Evolutionary conservation across 1,140 invertebrate genomes (phyloP).

Genomic region (Manduca sexta): DNA sequence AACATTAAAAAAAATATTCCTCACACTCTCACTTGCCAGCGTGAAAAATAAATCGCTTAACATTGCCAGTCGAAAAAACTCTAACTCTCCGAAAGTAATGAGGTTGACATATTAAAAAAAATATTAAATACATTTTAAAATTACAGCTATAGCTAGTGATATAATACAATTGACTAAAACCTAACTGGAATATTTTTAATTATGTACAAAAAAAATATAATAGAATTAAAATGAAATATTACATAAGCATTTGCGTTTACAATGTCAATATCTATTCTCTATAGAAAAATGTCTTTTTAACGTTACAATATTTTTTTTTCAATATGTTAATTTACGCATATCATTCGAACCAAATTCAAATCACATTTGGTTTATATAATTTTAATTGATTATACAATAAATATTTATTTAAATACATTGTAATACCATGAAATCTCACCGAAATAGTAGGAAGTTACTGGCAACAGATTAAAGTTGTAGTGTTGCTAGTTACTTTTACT

Average conservation of each 20-base stretch:
- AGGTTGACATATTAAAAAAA: constrained; percentile 7
- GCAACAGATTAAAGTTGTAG: too few species aligned
- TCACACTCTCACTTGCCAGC: too few species aligned
- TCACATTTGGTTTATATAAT: too few species aligned
- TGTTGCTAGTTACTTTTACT: too few species aligned
- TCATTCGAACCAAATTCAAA: too few species aligned
- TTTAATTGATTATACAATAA: too few species aligned
- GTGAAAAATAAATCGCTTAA: too few species aligned
- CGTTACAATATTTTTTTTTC: constrained; percentile 3
- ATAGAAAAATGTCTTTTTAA: constrained; percentile 41
- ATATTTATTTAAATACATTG: too few species aligned
- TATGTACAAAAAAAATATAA: constrained; percentile 53
- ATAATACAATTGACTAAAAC: constrained; percentile 58
- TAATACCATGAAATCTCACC: too few species aligned
- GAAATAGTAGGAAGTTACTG: too few species aligned
- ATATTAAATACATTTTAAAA: constrained; percentile 36
- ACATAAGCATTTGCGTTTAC: constrained; percentile 8
- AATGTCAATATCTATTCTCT: constrained; percentile 13
- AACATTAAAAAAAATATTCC: too few species aligned
- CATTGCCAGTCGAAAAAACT: constrained; percentile 2
- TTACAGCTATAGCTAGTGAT: constrained; percentile 45
- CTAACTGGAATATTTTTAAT: constrained; percentile 59
- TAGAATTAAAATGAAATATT: constrained; percentile 2
- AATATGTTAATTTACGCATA: too few species aligned
- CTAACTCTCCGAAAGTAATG: constrained; percentile 5